Conservation (phyloP, 2,113 vertebrate species). For the Proterorhinus semilunaris region DNA sequence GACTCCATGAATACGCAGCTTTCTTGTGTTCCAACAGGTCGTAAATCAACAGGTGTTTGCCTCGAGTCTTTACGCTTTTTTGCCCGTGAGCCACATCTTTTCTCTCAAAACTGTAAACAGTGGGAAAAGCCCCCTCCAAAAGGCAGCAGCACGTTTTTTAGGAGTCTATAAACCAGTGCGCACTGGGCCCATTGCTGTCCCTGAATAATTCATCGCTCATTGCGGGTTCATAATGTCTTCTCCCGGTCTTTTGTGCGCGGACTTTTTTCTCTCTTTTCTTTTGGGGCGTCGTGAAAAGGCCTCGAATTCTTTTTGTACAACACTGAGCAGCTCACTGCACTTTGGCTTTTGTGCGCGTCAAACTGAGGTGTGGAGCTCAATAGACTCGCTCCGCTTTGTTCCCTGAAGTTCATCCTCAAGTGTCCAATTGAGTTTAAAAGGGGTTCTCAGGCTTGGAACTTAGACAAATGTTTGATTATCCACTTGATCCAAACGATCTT, state of each 20-base stretch:
- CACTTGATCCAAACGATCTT: constrained; percentile 85
- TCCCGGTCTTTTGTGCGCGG: constrained; percentile 91
- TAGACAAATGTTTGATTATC: constrained; percentile 99
- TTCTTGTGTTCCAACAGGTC: constrained; percentile 52
- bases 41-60: constrained; percentile 76
- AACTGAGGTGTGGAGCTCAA: constrained; percentile 99
- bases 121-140: constrained; percentile 61
- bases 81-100: constrained; percentile 30
- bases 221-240: constrained; percentile 99
- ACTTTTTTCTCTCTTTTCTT: constrained; percentile 92
- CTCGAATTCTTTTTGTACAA: constrained; percentile 91
- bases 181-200: constrained; percentile 85
- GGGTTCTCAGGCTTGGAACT: constrained; percentile 88
- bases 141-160: constrained; percentile 77
- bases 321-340: constrained; percentile 91
- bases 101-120: constrained; percentile 49
- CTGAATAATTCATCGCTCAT: constrained; percentile 99
- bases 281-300: constrained; percentile 96
- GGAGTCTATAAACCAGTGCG: constrained; percentile 90
- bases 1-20: constrained; percentile 36
- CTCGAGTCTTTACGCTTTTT: constrained; percentile 5
- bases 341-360: constrained; percentile 90
- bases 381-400: constrained; percentile 97
- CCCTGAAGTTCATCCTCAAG: constrained; percentile 99
- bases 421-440: constrained; percentile 94